A percentile compares a stretch with the other conserved stretches of the same genome.
Evolutionary conservation across 1,140 invertebrate species (phyloP).

Genomic region (Drosophila bipectinata): DNA sequence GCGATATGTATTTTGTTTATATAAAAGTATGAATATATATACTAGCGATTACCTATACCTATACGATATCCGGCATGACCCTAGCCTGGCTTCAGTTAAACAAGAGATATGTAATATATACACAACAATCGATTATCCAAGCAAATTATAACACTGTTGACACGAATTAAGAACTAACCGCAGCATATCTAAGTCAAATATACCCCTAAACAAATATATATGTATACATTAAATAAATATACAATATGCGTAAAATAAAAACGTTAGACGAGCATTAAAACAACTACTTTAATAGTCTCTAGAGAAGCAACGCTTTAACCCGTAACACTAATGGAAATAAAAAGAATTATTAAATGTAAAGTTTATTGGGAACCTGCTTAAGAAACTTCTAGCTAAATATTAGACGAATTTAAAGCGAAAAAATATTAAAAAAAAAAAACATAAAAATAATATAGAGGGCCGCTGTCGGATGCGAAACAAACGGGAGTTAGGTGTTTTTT

Average conservation of each 20-base stretch:
- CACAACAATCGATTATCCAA: constrained; percentile 53
- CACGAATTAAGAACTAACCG: constrained; percentile 52
- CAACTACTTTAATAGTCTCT: constrained; percentile 63
- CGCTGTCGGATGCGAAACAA: constrained; percentile 31
- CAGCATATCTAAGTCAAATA: constrained; percentile 55
- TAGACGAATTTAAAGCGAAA: constrained; percentile 73
- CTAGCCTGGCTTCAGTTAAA: constrained; percentile 73
- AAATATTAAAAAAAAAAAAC: background rate
- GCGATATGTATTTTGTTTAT: constrained; percentile 75
- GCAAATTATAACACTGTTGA: constrained; percentile 75
- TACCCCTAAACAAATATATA: constrained; percentile 37
- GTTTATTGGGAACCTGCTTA: constrained; percentile 54
- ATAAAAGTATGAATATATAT: constrained; percentile 55
- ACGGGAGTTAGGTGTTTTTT: constrained; percentile 2
- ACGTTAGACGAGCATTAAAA: constrained; percentile 58
- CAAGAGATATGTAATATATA: constrained; percentile 43
- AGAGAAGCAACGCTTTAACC: constrained; percentile 57
- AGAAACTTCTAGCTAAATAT: constrained; percentile 66
- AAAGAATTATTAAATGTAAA: constrained; percentile 42
- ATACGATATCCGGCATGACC: constrained; percentile 56
- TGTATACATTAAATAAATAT: constrained; percentile 18
- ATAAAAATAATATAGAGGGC: constrained; percentile 7
- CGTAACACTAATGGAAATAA: constrained; percentile 13
- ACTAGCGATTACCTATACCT: constrained; percentile 40
- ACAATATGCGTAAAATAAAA: constrained; percentile 41